Conservation (phyloP, 2,888 invertebrate genomes). For the Mesopsocus fuscifrons region DNA sequence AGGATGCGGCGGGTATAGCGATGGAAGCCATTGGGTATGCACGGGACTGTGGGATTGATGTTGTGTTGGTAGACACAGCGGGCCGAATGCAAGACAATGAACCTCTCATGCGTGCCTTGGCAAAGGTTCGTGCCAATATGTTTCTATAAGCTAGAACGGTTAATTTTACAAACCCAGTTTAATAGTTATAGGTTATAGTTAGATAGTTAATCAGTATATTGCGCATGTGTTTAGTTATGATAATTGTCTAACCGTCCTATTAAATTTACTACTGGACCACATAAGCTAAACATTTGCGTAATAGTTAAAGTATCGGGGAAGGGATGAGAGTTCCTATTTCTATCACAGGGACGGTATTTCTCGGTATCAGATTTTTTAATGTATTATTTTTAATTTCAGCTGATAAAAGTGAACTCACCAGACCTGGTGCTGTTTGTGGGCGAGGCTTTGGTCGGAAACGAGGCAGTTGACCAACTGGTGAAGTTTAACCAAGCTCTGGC, state of each 20-base stretch:
- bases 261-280: no score
- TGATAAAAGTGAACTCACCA: constrained; percentile 94
- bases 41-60: constrained; percentile 59
- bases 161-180: no score
- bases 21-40: constrained; percentile 91
- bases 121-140: constrained; percentile 38
- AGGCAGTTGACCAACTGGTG: constrained; percentile 96
- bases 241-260: no score
- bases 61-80: constrained; percentile 96
- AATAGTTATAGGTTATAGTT: no score
- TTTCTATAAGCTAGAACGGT: no score
- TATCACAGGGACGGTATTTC: no score
- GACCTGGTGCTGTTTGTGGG: constrained; percentile 98
- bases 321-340: no score
- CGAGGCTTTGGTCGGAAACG: constrained; percentile 98
- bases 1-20: constrained; percentile 96
- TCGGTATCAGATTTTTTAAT: no score
- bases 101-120: constrained; percentile 92
- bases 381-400: constrained; percentile 24
- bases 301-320: no score
- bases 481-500: constrained; percentile 98
- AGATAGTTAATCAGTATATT: no score
- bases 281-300: no score
- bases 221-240: no score
- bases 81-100: constrained; percentile 99